Conservation (phyloP, 1,140 invertebrate genomes). For the Drosophila saltans region DNA sequence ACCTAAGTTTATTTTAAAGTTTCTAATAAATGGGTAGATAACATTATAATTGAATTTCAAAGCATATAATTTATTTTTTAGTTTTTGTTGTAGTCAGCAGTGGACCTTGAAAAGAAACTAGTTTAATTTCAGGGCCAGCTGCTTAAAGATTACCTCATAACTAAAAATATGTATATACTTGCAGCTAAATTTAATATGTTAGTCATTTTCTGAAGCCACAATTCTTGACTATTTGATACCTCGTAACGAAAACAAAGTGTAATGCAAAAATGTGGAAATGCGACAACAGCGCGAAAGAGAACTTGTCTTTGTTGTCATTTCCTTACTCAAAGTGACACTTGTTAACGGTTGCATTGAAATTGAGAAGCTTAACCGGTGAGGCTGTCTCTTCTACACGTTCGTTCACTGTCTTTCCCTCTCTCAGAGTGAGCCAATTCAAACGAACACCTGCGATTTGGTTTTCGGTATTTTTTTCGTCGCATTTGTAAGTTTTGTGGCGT, state of each 20-base stretch:
- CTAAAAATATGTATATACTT: conserved; percentile 14
- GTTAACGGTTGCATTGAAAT: conserved; percentile 72
- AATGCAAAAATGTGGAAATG: conserved; percentile 38
- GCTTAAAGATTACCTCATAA: conserved; percentile 49
- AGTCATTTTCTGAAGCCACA: conserved; percentile 3
- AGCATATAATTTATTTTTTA: conserved; percentile 1
- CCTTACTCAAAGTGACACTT: conserved; percentile 79
- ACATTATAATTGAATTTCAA: conserved; percentile 4
- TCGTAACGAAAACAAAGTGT: conserved; percentile 15
- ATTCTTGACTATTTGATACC: background rate
- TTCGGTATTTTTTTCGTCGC: conserved; percentile 23
- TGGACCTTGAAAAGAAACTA: conserved; percentile 27
- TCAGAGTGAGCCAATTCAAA: conserved; percentile 44
- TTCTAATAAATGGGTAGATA: background rate
- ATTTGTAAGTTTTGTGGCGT: conserved; percentile 54
- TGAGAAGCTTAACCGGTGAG: conserved; percentile 53
- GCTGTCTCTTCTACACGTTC: background rate
- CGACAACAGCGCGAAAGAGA: conserved; percentile 39
- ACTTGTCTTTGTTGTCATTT: conserved; percentile 73
- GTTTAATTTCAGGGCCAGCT: conserved; percentile 28
- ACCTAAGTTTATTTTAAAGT: too few species aligned
- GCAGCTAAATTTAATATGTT: conserved; percentile 36
- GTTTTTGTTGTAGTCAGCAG: conserved; percentile 13
- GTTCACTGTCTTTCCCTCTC: conserved; percentile 3
- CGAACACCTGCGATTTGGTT: conserved; percentile 68